Percentiles rank a stretch among this genome's conserved stretches.
phyloP scores from a whole-genome alignment of 2,797 vertebrate genomes.

The Coregonus ussuriensis region DNA sequence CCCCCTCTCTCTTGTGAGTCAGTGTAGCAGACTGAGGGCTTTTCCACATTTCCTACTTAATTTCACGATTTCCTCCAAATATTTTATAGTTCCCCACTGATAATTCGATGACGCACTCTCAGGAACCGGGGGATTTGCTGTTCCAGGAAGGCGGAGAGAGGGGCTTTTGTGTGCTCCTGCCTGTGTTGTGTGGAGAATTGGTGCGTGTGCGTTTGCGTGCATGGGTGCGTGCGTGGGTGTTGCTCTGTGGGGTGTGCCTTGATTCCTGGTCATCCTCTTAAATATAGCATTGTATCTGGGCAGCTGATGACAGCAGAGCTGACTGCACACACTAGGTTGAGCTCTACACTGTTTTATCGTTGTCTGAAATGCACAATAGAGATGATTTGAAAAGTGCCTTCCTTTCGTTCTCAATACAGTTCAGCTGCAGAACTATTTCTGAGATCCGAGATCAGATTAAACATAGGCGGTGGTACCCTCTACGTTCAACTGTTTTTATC shows the following conservation, averaged over 20 bases:
- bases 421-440: neutral
- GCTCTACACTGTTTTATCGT: neutral
- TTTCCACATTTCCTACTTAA: conserved; percentile 45
- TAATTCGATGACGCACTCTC: conserved; percentile 45
- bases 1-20: neutral
- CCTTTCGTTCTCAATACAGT: neutral
- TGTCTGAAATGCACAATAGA: neutral
- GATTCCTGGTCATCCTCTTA: neutral
- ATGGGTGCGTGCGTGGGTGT: neutral
- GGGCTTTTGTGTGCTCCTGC: conserved; percentile 37
- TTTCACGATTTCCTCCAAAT: conserved; percentile 36
- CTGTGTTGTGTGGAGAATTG: neutral
- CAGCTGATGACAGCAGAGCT: neutral
- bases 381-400: neutral
- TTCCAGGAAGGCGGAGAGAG: conserved; percentile 42
- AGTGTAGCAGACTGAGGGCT: neutral
- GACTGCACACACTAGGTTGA: neutral
- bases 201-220: neutral
- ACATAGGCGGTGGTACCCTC: neutral
- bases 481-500: neutral
- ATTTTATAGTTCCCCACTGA: conserved; percentile 46
- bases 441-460: neutral
- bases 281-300: neutral
- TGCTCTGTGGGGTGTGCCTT: too few species aligned
- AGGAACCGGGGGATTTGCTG: conserved; percentile 47